These are phyloP conservation scores for Donacobius atricapilla DNA, from an alignment of 2,113 vertebrate species.

Conservation along the genomic window DNA sequence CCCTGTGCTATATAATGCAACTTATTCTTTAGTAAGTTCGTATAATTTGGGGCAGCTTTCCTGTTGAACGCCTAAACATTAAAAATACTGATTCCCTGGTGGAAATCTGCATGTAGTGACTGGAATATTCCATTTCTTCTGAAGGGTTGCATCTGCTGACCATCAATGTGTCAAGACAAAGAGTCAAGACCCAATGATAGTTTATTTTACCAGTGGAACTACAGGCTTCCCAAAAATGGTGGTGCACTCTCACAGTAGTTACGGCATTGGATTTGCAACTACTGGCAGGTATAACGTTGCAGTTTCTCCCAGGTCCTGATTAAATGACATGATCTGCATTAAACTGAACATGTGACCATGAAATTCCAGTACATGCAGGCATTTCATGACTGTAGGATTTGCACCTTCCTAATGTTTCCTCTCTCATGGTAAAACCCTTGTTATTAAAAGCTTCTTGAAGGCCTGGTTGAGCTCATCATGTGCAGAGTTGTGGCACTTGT, in stretches of 20 bases:
- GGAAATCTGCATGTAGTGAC: background rate
- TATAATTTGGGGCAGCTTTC: background rate
- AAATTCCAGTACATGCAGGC: background rate
- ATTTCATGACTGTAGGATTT: background rate
- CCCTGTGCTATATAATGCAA: background rate
- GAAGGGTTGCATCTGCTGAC: constrained; percentile 70
- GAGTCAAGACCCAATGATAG: constrained; percentile 72
- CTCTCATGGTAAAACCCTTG: background rate
- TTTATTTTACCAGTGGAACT: constrained; percentile 85
- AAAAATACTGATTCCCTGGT: background rate
- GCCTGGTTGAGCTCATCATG: background rate
- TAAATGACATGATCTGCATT: background rate
- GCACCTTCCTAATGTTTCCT: background rate
- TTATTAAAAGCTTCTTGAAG: background rate
- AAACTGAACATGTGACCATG: background rate
- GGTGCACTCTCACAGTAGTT: constrained; percentile 78
- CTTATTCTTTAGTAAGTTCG: background rate
- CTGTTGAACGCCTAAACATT: background rate
- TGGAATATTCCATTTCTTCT: background rate
- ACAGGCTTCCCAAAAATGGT: constrained; percentile 83
- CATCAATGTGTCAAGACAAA: constrained; percentile 73
- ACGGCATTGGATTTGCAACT: constrained; percentile 73
- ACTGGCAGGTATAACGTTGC: constrained; percentile 69
- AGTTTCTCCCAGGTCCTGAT: background rate
- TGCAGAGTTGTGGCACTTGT: background rate